Conservation (phyloP, 2,888 invertebrate species). For the Meiosimyza platycephala region DNA sequence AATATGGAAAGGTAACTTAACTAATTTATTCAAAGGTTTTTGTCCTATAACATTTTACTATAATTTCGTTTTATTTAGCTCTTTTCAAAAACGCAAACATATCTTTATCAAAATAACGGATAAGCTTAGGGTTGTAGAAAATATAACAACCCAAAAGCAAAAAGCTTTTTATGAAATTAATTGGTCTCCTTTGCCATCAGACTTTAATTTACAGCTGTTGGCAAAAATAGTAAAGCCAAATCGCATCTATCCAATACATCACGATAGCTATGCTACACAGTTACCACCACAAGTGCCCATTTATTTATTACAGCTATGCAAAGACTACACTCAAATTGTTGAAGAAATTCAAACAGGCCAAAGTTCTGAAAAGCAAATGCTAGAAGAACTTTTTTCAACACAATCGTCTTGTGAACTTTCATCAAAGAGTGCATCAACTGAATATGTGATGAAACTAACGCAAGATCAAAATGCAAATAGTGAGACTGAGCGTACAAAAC, state of each 20-base stretch:
- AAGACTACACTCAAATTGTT: slow-evolving; percentile 29
- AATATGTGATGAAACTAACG: background rate
- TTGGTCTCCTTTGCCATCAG: slow-evolving; percentile 44
- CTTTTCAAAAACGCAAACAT: background rate
- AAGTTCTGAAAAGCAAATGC: background rate
- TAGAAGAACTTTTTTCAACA: slow-evolving; percentile 9
- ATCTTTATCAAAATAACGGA: slow-evolving; percentile 21
- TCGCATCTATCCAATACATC: slow-evolving; percentile 43
- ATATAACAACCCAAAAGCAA: background rate
- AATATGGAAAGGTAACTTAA: slow-evolving; percentile 20
- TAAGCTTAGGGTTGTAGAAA: background rate
- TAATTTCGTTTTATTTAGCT: background rate
- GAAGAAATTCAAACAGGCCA: slow-evolving; percentile 25
- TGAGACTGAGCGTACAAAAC: background rate
- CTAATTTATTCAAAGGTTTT: background rate
- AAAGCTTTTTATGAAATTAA: slow-evolving; percentile 41
- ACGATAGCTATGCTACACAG: slow-evolving; percentile 34
- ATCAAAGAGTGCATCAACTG: too few species aligned
- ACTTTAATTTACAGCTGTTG: slow-evolving; percentile 43
- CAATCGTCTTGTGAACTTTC: background rate
- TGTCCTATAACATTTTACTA: background rate
- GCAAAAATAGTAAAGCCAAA: slow-evolving; percentile 43
- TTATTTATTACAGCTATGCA: slow-evolving; percentile 42
- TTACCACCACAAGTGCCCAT: slow-evolving; percentile 41
- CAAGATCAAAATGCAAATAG: background rate